Base-by-base conservation (phyloP, 2,888 invertebrate genomes). In the Polyommatus icarus region DNA sequence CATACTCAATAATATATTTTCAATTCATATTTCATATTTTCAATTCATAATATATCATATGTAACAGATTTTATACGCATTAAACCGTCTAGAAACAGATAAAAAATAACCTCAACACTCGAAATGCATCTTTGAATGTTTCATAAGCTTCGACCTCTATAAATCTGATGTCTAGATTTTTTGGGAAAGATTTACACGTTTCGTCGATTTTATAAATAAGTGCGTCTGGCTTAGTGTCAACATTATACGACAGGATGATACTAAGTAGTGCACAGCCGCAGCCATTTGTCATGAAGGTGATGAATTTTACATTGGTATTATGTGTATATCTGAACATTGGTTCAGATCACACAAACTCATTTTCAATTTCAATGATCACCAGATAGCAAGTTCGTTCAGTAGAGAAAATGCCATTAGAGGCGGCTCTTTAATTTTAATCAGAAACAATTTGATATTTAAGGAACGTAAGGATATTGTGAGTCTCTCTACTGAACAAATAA, bases 301-400 rank as follows among this genome's bases (percentile, higher is more conserved):
- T 89, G 83, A 87, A 91, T 90, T 83, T 88, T 89, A 89, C 87
- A 89, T 89, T n/a, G n/a, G n/a, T n/a, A n/a, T n/a, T n/a, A n/a
- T n/a, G n/a, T n/a, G n/a, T n/a, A n/a, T n/a, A n/a, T n/a, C n/a
- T n/a, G n/a, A n/a, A n/a, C n/a, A n/a, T n/a, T n/a, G n/a, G n/a
- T n/a, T n/a, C n/a, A n/a, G n/a, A n/a, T n/a, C n/a, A n/a, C n/a
- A n/a, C n/a, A n/a, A n/a, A n/a, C n/a, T n/a, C n/a, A n/a, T n/a
- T n/a, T n/a, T n/a, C n/a, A n/a, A n/a, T n/a, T n/a, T n/a, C n/a
- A n/a, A n/a, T n/a, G n/a, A n/a, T n/a, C n/a, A n/a, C n/a, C n/a
- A n/a, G n/a, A n/a, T n/a, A n/a, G n/a, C n/a, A n/a, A n/a, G n/a
- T n/a, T n/a, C n/a, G n/a, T n/a, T n/a, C n/a, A n/a, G n/a, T n/a